Percentiles rank a stretch among this genome's conserved stretches.
Evolutionary conservation across 2,888 invertebrate genomes (phyloP).

Genomic region (Sepiola atlantica): DNA sequence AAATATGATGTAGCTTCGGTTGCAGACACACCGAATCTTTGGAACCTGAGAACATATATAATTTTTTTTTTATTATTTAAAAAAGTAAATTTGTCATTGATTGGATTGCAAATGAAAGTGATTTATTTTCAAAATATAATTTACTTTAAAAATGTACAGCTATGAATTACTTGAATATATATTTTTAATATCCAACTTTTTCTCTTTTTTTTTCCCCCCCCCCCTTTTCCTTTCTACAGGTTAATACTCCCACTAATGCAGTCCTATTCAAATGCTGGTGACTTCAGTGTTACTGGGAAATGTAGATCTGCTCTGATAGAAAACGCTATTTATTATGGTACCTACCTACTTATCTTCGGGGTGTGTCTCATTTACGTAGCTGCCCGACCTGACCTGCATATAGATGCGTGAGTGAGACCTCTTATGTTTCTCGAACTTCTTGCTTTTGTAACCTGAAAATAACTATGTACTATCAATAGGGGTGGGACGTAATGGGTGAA

Average conservation of each 20-base stretch:
- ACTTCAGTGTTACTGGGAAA: conserved; percentile 95
- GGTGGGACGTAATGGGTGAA: no score
- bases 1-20: no score
- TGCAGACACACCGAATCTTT: no score
- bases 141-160: background rate
- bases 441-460: background rate
- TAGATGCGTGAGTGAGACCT: conserved; percentile 84
- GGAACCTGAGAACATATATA: no score
- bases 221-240: conserved; percentile 78
- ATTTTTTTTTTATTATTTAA: no score
- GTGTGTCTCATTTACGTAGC: conserved; percentile 95
- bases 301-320: conserved; percentile 94
- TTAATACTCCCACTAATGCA: conserved; percentile 98
- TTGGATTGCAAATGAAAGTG: background rate
- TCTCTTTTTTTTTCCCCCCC: conserved; percentile 47
- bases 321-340: conserved; percentile 98
- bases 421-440: background rate
- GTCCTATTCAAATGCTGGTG: conserved; percentile 97
- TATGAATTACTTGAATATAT: no score
- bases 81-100: no score
- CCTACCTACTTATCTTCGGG: conserved; percentile 94
- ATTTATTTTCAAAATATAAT: background rate
- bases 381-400: conserved; percentile 87
- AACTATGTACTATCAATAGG: no score
- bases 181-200: background rate